Conservation (phyloP, 1,140 invertebrate species). For the Ruditapes philippinarum region DNA sequence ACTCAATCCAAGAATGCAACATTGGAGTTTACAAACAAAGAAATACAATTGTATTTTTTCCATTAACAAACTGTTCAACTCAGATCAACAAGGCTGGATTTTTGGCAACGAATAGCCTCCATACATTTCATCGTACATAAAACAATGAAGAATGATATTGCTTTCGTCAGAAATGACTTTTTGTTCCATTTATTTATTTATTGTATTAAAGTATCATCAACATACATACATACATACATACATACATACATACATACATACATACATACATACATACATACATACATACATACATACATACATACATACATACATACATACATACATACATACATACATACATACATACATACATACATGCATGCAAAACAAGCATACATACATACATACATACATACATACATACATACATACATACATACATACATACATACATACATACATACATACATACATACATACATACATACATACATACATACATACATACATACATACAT, state of each 20-base stretch:
- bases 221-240: too few relatives aligned
- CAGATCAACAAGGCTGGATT: too few relatives aligned
- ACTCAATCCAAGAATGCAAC: too few relatives aligned
- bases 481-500: constrained; percentile 55
- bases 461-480: constrained; percentile 59
- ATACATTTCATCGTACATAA: too few relatives aligned
- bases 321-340: constrained; percentile 5
- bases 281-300: constrained; percentile 52
- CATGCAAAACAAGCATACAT: constrained; percentile 29
- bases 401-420: constrained; percentile 33
- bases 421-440: constrained; percentile 39
- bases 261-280: constrained; percentile 53
- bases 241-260: constrained; percentile 53
- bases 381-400: constrained; percentile 43
- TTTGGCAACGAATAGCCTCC: too few relatives aligned
- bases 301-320: constrained; percentile 53
- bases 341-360: neutral
- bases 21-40: too few relatives aligned
- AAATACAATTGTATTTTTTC: too few relatives aligned
- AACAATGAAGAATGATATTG: too few relatives aligned
- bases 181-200: too few relatives aligned
- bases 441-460: constrained; percentile 54
- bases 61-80: too few relatives aligned
- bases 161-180: too few relatives aligned
- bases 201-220: too few relatives aligned